Percentiles rank a stretch among this genome's conserved stretches.
These are phyloP conservation scores for Lontra canadensis DNA, from an alignment of 2,113 vertebrate genomes.

Conservation along the genomic window DNA sequence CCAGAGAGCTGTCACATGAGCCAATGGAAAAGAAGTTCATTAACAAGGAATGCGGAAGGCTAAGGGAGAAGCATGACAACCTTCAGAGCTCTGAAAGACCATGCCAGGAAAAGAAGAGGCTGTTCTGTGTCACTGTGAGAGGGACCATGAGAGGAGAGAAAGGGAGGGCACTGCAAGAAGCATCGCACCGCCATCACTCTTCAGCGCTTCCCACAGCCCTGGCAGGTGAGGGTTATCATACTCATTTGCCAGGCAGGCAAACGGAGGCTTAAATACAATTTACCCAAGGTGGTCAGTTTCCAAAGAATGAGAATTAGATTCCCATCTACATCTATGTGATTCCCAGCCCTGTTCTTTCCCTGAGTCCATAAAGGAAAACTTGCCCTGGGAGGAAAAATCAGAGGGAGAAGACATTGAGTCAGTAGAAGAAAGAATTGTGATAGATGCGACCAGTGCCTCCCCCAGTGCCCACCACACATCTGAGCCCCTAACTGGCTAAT, in stretches of 20 bases:
- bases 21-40: not conserved
- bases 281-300: not conserved
- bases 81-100: not conserved
- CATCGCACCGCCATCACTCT: no score
- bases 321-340: not conserved
- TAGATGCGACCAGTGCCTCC: not conserved
- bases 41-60: not conserved
- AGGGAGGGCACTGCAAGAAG: no score
- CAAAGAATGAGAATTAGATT: not conserved
- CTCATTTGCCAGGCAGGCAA: not conserved
- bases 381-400: not conserved
- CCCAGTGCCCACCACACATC: fast-evolving
- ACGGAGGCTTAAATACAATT: not conserved
- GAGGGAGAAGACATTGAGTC: not conserved
- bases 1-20: not conserved
- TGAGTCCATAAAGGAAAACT: not conserved
- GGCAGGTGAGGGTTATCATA: not conserved
- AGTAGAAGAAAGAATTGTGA: not conserved
- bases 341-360: not conserved
- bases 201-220: not conserved
- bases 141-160: not conserved
- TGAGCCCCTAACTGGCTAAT: not conserved
- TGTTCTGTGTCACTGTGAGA: no score
- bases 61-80: not conserved
- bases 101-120: not conserved